Base-by-base conservation (phyloP, 2,113 vertebrate genomes). In the Thalassarche chlororhynchos region DNA sequence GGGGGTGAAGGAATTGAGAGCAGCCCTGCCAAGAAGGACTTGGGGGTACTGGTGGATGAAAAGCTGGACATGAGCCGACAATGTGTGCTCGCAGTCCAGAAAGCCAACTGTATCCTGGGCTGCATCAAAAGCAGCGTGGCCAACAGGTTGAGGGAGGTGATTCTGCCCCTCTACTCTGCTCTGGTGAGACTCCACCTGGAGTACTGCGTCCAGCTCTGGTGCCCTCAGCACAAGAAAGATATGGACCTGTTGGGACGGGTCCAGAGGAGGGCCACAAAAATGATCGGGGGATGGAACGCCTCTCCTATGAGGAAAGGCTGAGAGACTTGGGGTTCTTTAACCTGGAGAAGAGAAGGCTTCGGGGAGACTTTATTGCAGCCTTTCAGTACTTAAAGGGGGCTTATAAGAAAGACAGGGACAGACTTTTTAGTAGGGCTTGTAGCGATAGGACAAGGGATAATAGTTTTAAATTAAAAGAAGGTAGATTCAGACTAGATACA, bases 241-340 rank as follows among this genome's bases (percentile, higher is more conserved):
- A 19, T 5, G 17, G 12, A 23, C 10, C 17, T 38, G 2, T 64
- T 44, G 14, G 28, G 40, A 1, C 0, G 0, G 1, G 8, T 40
- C 14, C 44, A 12, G 23, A 44, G 7, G 5, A 74, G 9, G 4
- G 3, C 6, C 13, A 64, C 2, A 17, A 74, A 83, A 36, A 26
- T 5, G 2, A 24, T 23, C 38, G 38, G 20, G 8, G 15, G 8
- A 2, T 14, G 24, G 17, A n/a, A 3, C 5, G 34, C 5, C 5
- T n/a, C 2, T 49, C 8, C 14, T 60, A 2, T 31, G 7, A 78
- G 7, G 8, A 60, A 25, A 78, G 21, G 10, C 16, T 78, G 70
- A 78, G 40, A 38, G 10, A 29, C 2, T 4, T 49, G 18, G 16
- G 6, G 2, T 28, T 61, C 15, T 14, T 57, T 13, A 83, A 2